phyloP scores from a whole-genome alignment of 1,140 invertebrate species.

The Streblospio benedicti region DNA sequence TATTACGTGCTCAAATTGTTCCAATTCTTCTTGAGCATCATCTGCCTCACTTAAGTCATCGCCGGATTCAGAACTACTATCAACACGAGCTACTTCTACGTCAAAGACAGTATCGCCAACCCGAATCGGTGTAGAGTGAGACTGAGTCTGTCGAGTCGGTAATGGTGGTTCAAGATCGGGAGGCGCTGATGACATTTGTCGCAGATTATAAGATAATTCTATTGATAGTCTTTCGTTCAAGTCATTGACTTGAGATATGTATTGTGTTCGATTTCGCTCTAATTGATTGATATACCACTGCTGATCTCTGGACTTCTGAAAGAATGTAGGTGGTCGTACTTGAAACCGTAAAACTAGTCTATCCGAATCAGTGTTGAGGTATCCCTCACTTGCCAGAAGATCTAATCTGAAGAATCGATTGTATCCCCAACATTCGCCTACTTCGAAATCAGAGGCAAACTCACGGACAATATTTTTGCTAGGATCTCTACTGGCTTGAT shows the following conservation, averaged over 20 bases:
- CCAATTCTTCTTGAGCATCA: constrained; percentile 26
- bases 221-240: constrained; percentile 62
- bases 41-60: constrained; percentile 62
- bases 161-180: neutral
- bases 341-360: constrained; percentile 60
- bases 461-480: constrained; percentile 76
- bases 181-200: neutral
- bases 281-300: constrained; percentile 80
- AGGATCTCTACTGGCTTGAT: constrained; percentile 72
- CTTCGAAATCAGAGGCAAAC: constrained; percentile 91
- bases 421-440: constrained; percentile 93
- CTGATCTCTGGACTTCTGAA: constrained; percentile 82
- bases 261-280: constrained; percentile 68
- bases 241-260: constrained; percentile 71
- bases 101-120: constrained; percentile 29
- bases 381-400: constrained; percentile 79
- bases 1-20: constrained; percentile 31
- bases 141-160: neutral
- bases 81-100: constrained; percentile 64
- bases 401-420: constrained; percentile 86
- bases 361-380: constrained; percentile 50
- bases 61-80: too few species aligned
- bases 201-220: neutral
- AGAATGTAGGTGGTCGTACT: constrained; percentile 85
- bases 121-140: neutral